Evolutionary conservation across 2,888 invertebrate genomes (phyloP), one percentile per base, ranked within the genome.

Genomic region (Hoplodrina blanda): DNA sequence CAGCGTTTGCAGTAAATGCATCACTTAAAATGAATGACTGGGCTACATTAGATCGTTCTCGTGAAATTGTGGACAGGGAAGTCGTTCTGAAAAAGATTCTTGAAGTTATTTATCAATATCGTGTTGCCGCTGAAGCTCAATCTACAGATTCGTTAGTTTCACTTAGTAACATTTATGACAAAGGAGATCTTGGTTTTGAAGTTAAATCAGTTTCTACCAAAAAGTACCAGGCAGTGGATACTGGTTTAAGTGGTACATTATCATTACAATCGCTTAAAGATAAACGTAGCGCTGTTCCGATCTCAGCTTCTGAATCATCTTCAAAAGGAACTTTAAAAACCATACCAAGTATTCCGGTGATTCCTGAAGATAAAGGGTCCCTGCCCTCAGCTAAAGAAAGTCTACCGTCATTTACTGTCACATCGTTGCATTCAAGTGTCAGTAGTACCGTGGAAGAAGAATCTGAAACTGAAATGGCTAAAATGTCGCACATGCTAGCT

Each of bases 151-250:
- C 96, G 46, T 86, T 95, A 54, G 93, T 96, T 30, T 97, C 97
- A 0, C 85, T 96, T 20, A 93, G 92, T 1, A 95, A 95, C 19
- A 92, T 97, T 13, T 97, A 97, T 84, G 93, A 95, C 55, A 96
- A 96, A 76, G 97, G 97, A 15, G 97, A 97, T 88, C 96, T 97
- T 72, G 97, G 97, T 6, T 97, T 97, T 80, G 93, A 97, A 76
- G 97, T 97, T 0, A 96, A 96, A 83, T 78, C 88, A 13, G 44
- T 20, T 30, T 1, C 25, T 4, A 25, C 52, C 11, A 72, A 13
- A 50, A 78, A 57, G 44, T 60, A 71, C 0, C 41, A 49, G 8
- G 6, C 5, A 13, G 25, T 25, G 25, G 25, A 25, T 25, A 54
- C 7, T 25, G 53, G n/a, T 10, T 11, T 56, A n/a, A 11, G 46